Evolutionary conservation across 2,113 vertebrate species (phyloP).

Genomic region (Crotalus horridus): DNA sequence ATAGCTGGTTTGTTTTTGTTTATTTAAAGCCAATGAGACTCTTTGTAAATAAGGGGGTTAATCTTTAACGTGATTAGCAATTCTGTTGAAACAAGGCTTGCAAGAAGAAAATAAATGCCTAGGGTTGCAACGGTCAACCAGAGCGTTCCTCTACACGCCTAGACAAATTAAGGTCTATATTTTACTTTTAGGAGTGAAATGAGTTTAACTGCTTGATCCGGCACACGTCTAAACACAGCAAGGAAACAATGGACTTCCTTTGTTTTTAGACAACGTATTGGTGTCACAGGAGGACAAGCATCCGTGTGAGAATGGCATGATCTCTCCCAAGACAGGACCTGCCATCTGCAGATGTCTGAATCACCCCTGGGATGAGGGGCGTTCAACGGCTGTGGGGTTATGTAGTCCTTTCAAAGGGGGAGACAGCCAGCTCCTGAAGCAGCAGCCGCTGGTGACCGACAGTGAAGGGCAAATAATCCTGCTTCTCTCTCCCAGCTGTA

Average conservation of each 20-base stretch:
- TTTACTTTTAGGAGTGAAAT: not conserved
- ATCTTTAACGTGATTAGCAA: not conserved
- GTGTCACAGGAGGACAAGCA: not conserved
- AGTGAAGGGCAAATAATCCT: not conserved
- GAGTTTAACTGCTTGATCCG: not conserved
- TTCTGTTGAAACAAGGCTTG: not conserved
- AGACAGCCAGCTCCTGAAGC: not conserved
- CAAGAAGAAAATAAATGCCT: not conserved
- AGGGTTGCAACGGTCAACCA: not conserved
- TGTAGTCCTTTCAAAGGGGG: not conserved
- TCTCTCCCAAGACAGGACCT: not conserved
- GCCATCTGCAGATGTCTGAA: not conserved
- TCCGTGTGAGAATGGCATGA: not conserved
- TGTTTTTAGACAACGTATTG: not conserved
- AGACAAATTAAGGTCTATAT: not conserved
- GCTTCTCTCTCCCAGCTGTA: not conserved
- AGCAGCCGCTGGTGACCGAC: not conserved
- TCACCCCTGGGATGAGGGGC: not conserved
- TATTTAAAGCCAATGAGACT: not conserved
- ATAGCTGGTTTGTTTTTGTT: not conserved
- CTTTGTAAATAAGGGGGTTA: not conserved
- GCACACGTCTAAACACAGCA: not conserved
- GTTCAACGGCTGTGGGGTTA: not conserved
- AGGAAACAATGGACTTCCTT: not conserved
- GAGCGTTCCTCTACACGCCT: not conserved